A percentile compares a stretch with the other conserved stretches of the same genome.
Evolutionary conservation across 2,113 vertebrate species (phyloP).

Genomic region (Glaucidium brasilianum): DNA sequence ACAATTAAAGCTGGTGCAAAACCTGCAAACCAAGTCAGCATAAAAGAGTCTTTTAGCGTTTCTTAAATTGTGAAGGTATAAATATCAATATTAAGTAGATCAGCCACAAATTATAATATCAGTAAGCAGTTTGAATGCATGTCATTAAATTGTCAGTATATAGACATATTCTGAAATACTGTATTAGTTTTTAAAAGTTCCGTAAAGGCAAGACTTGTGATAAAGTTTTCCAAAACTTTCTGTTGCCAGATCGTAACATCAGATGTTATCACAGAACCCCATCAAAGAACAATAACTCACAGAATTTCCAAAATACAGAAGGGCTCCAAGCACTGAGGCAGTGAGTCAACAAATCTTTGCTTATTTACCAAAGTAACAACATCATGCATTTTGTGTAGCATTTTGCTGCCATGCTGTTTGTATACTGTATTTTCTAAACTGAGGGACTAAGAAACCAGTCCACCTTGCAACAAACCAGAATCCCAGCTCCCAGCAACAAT

Average conservation of each 20-base stretch:
- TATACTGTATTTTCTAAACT: neutral
- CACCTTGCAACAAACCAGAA: neutral
- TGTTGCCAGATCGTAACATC: neutral
- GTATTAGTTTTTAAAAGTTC: neutral
- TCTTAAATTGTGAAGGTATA: neutral
- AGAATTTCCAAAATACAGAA: slow-evolving; percentile 24
- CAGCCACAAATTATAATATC: neutral
- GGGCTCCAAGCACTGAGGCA: neutral
- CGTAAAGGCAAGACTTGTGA: neutral
- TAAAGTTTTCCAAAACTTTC: neutral
- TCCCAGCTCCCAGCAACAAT: neutral
- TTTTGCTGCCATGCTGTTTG: neutral
- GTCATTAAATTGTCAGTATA: neutral
- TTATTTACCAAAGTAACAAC: neutral
- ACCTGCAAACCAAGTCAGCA: neutral
- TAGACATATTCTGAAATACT: neutral
- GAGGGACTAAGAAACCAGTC: neutral
- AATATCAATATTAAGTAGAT: neutral
- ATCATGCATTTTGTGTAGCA: neutral
- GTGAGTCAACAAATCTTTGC: neutral
- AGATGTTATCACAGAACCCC: neutral
- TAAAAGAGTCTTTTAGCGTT: neutral
- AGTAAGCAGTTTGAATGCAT: neutral
- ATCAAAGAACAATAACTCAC: neutral
- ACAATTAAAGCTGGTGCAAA: neutral